A percentile compares a stretch with the other conserved stretches of the same genome.
Evolutionary conservation across 2,888 invertebrate species (phyloP).

Genomic region (Argyresthia albistria): DNA sequence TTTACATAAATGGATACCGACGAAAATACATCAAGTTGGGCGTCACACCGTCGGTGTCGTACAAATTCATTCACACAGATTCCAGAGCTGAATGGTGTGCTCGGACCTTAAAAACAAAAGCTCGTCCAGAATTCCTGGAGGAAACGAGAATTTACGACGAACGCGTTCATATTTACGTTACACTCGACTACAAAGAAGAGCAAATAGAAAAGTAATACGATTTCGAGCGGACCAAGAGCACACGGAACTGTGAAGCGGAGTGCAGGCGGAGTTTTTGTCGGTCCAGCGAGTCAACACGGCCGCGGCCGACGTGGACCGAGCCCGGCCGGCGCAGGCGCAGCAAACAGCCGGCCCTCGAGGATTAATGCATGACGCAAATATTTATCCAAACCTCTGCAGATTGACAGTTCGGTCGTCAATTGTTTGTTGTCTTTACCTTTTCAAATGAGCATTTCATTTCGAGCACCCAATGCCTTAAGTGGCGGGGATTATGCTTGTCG

Average conservation of each 20-base stretch:
- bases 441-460: constrained; percentile 68
- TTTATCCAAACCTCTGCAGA: constrained; percentile 68
- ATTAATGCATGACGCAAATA: constrained; percentile 71
- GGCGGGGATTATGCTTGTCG: constrained; percentile 48
- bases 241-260: constrained; percentile 23
- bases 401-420: constrained; percentile 70
- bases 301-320: constrained; percentile 35
- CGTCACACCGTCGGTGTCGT: no score
- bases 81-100: neutral
- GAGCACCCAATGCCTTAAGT: constrained; percentile 64
- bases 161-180: constrained; percentile 65
- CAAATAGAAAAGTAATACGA: constrained; percentile 68
- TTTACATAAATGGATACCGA: no score
- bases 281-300: constrained; percentile 54
- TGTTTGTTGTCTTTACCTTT: constrained; percentile 70
- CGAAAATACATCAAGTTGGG: no score
- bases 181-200: constrained; percentile 69
- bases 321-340: constrained; percentile 14
- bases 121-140: constrained; percentile 42
- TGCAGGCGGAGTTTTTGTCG: constrained; percentile 17
- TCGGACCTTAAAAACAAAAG: constrained; percentile 17
- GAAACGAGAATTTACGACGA: constrained; percentile 62
- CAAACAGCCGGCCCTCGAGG: constrained; percentile 52
- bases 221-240: constrained; percentile 38
- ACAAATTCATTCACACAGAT: no score